Percentiles rank a stretch among this genome's conserved stretches.
These are phyloP conservation scores for Drosophila prolongata DNA, from an alignment of 2,888 invertebrate species.

Conservation along the genomic window DNA sequence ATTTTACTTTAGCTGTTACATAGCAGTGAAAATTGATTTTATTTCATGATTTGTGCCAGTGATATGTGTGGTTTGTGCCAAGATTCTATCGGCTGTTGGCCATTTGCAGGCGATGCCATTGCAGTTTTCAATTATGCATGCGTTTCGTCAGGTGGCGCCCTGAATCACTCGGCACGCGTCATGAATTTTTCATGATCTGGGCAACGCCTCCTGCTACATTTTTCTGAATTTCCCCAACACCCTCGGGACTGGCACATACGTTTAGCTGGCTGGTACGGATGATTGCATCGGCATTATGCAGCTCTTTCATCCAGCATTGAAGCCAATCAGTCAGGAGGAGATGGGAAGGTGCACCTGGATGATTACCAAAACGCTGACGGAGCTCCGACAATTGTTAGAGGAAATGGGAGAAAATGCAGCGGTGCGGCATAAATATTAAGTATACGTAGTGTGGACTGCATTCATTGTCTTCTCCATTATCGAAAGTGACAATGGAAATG, in stretches of 20 bases:
- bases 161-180: constrained; percentile 19
- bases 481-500: constrained; percentile 5
- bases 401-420: constrained; percentile 10
- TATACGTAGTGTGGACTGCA: constrained; percentile 6
- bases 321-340: constrained; percentile 51
- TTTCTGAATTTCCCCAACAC: background rate
- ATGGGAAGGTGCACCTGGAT: background rate
- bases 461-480: constrained; percentile 4
- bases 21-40: background rate
- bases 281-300: constrained; percentile 60
- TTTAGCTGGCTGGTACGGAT: constrained; percentile 30
- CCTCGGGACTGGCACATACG: background rate
- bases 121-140: constrained; percentile 13
- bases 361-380: constrained; percentile 32
- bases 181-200: constrained; percentile 47
- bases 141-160: constrained; percentile 45
- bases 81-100: constrained; percentile 10
- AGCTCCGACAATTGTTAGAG: constrained; percentile 6
- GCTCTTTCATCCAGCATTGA: constrained; percentile 38
- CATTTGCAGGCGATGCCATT: constrained; percentile 10
- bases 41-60: background rate
- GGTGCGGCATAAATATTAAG: constrained; percentile 24
- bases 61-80: background rate
- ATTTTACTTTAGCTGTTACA: background rate
- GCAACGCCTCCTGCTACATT: background rate